These are phyloP conservation scores for Poeciliopsis presidionis DNA, from an alignment of 2,797 vertebrate genomes.

Conservation along the genomic window DNA sequence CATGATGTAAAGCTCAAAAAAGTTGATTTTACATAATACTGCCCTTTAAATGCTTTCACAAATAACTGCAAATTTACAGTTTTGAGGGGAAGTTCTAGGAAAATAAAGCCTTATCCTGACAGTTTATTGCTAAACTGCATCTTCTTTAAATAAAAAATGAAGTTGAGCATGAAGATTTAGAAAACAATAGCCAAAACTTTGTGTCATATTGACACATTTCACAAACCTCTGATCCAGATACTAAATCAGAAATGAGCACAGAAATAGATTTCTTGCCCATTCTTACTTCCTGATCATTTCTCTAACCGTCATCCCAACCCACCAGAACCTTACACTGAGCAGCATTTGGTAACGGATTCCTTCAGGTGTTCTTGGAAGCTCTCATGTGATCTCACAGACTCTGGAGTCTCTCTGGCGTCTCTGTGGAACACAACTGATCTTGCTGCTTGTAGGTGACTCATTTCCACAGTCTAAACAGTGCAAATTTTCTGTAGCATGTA, in stretches of 20 bases:
- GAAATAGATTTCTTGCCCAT: slow-evolving; percentile 8
- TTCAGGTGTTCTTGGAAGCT: slow-evolving; percentile 55
- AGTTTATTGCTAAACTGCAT: not conserved
- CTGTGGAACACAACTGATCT: slow-evolving; percentile 57
- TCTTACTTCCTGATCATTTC: slow-evolving; percentile 26
- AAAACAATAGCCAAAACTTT: slow-evolving; percentile 7
- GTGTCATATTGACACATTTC: slow-evolving; percentile 21
- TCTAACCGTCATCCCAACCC: slow-evolving; percentile 34
- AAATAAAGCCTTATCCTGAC: not conserved
- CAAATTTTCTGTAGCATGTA: slow-evolving; percentile 56
- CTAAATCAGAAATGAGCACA: slow-evolving; percentile 20
- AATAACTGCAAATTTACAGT: not conserved
- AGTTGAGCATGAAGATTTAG: not conserved
- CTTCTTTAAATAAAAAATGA: not conserved
- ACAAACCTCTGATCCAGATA: slow-evolving; percentile 16
- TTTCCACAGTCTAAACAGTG: slow-evolving; percentile 73
- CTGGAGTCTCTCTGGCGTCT: slow-evolving; percentile 62
- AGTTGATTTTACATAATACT: too few species aligned
- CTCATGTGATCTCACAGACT: slow-evolving; percentile 55
- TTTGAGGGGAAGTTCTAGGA: not conserved
- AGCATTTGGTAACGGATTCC: slow-evolving; percentile 45
- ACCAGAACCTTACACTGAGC: slow-evolving; percentile 38
- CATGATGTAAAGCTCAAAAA: too few species aligned
- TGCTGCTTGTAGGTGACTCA: slow-evolving; percentile 66
- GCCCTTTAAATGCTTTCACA: not conserved